Base-by-base conservation (phyloP, 1,140 invertebrate genomes). In the Pararge aegeria region DNA sequence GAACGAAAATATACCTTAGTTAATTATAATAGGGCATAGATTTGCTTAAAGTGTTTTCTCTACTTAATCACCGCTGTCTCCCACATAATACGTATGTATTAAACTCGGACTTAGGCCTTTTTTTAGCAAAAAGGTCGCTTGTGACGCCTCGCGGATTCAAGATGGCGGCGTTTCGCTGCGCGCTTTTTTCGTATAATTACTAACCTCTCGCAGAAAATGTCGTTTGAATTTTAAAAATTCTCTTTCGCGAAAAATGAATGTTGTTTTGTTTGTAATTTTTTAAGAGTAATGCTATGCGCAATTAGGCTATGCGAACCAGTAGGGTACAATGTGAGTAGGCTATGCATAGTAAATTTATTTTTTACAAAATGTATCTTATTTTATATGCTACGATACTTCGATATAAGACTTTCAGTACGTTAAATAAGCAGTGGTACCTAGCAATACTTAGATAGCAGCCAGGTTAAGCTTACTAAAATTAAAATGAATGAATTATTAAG, bases 141-240 rank as follows among this genome's bases (percentile, higher is more conserved):
- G 81, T 83, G 80, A 87, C 80, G 84, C 80, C 78, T 85, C 79
- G 80, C 82, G 79, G 68, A 80, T 75, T 60, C 84, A 87, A 87
- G 84, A 87, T 87, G 84, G 82, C 84, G 69, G 67, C 66, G 57
- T 73, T 73, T 75, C 70, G 60, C 70, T 67, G 63, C 54, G 59
- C 58, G 58, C 68, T 69, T 70, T 78, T 70, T 78, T 70, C 64
- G 61, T 67, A 72, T 71, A 72, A 66, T 74, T 72, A 70, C 61
- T 72, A 68, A 77, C 61, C 66, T 68, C 58, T 69, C 64, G 54
- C 63, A 62, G 37, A 65, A 65, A 65, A 55, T 65, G 52, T 60
- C 56, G 51, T 52, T 52, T 65, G 56, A 69, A 66, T 62, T 62
- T 61, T 56, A 56, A 62, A 62, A 62, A 62, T 62, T 62, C 60